These are phyloP conservation scores for Actinemys pallida DNA, from an alignment of 2,113 vertebrate genomes.

Conservation along the genomic window DNA sequence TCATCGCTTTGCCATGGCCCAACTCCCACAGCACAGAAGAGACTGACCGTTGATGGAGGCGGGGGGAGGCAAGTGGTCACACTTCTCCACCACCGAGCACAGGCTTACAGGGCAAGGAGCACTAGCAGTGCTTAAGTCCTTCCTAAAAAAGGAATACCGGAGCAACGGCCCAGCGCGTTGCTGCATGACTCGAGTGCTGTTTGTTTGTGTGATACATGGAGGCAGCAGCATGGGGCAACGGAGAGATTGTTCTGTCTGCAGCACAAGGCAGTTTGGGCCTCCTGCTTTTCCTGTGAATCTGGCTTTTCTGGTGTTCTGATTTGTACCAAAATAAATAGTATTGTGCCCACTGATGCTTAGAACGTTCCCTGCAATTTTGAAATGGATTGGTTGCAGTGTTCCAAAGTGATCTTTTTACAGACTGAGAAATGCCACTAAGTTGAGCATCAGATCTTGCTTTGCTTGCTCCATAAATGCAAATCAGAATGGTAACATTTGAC, in stretches of 20 bases:
- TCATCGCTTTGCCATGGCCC: no score
- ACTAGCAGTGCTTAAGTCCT: no score
- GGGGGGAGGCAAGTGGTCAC: no score
- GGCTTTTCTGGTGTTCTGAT: neutral
- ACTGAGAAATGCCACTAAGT: neutral
- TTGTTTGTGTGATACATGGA: neutral
- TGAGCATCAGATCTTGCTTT: neutral
- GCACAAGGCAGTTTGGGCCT: neutral
- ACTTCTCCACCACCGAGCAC: no score
- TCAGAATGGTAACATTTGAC: neutral
- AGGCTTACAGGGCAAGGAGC: no score
- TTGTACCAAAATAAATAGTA: neutral
- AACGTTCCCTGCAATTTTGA: neutral
- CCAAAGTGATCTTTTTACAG: neutral
- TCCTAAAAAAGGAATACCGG: no score
- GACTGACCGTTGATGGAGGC: no score
- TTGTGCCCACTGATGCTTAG: neutral
- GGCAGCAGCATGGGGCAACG: neutral
- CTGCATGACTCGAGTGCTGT: no score
- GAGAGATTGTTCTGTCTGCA: neutral
- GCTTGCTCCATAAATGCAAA: neutral
- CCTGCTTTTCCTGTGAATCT: neutral
- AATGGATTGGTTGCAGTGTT: neutral
- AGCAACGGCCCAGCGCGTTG: no score
- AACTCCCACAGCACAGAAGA: no score